Evolutionary conservation across 2,888 invertebrate genomes (phyloP).

Genomic region (Blomia tropicalis): DNA sequence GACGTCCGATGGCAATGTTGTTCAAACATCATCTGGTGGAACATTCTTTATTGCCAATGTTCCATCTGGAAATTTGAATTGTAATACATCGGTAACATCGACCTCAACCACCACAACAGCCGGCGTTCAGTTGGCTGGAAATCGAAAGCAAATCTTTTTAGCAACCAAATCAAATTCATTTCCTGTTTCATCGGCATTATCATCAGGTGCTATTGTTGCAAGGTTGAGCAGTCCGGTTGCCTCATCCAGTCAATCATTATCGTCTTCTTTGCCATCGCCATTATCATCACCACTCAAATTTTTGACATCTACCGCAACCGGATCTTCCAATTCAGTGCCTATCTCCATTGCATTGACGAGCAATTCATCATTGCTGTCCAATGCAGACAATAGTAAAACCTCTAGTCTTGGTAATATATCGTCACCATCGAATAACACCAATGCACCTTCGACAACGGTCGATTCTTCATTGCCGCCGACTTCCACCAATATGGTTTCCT

Average conservation of each 20-base stretch:
- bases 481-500: too few species aligned
- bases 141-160: constrained; percentile 10
- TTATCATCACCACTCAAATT: neutral
- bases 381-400: neutral
- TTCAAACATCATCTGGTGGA: neutral
- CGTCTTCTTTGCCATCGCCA: too few species aligned
- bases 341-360: neutral
- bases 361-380: neutral
- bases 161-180: constrained; percentile 12
- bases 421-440: too few species aligned
- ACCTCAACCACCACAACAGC: neutral
- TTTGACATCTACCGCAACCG: neutral
- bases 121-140: neutral
- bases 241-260: neutral
- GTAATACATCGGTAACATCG: neutral
- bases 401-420: neutral
- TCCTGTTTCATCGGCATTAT: constrained; percentile 1
- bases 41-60: neutral
- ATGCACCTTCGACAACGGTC: too few species aligned
- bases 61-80: neutral
- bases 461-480: too few species aligned
- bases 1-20: neutral
- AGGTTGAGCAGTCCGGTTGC: neutral
- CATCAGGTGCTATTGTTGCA: neutral
- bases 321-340: neutral